These are phyloP conservation scores for Wiebesia pumilae DNA, from an alignment of 1,140 invertebrate species.

Conservation along the genomic window DNA sequence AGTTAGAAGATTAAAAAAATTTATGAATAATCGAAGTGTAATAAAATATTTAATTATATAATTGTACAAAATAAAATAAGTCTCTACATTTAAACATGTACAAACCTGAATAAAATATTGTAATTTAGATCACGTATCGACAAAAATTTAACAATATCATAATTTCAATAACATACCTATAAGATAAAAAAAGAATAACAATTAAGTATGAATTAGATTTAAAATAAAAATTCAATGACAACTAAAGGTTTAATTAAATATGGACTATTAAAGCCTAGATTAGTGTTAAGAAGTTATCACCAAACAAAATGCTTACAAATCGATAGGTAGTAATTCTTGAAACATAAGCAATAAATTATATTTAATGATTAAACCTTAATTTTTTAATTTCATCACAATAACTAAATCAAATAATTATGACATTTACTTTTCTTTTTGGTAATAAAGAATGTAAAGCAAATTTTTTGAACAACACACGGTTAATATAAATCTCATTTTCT, in stretches of 20 bases:
- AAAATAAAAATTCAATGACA: not conserved
- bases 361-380: not conserved
- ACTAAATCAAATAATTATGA: not conserved
- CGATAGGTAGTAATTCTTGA: not conserved
- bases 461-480: not conserved
- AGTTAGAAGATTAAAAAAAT: too few relatives aligned
- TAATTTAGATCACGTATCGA: not conserved
- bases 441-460: not conserved
- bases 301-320: not conserved
- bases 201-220: not conserved
- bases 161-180: not conserved
- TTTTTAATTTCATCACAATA: too few relatives aligned
- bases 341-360: not conserved
- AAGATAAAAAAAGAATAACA: constrained; percentile 9
- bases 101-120: not conserved
- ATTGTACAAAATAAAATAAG: too few relatives aligned
- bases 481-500: constrained; percentile 8
- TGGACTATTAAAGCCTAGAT: not conserved
- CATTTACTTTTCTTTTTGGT: not conserved
- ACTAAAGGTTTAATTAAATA: not conserved
- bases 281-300: not conserved
- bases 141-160: not conserved
- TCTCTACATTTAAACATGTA: too few relatives aligned
- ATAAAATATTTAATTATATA: too few relatives aligned
- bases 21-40: too few relatives aligned